Evolutionary conservation across 2,888 invertebrate species (phyloP).

Genomic region (Physocephala rufipes): DNA sequence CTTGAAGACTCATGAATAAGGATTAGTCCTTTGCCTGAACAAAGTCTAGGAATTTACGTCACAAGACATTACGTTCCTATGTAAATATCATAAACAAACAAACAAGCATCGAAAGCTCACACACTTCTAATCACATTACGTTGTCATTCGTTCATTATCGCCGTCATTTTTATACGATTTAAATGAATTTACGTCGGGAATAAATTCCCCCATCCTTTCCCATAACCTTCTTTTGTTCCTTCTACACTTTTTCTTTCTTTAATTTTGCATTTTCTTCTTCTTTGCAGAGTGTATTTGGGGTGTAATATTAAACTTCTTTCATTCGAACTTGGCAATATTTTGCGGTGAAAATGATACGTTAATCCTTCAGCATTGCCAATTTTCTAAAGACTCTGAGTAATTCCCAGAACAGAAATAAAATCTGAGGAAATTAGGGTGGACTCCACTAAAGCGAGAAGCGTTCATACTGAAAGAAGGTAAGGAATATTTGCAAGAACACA

Average conservation of each 20-base stretch:
- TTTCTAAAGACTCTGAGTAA: neutral
- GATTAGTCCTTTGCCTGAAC: no score
- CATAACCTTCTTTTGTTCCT: no score
- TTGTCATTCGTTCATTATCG: no score
- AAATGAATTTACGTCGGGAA: slow-evolving; percentile 19
- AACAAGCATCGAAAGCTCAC: neutral
- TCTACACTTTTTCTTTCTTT: no score
- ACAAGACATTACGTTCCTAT: no score
- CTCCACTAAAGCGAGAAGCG: neutral
- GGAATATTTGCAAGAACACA: neutral
- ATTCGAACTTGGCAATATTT: neutral
- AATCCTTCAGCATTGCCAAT: slow-evolving; percentile 5
- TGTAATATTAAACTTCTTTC: no score
- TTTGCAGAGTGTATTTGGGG: no score
- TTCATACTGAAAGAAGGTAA: neutral
- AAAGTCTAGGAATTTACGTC: no score
- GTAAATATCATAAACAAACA: no score
- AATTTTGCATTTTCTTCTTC: no score
- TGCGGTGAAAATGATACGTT: slow-evolving; percentile 8
- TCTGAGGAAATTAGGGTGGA: slow-evolving; percentile 40
- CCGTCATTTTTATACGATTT: slow-evolving; percentile 12
- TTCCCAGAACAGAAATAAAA: slow-evolving; percentile 40
- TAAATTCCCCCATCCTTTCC: no score
- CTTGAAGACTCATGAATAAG: no score
- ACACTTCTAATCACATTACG: neutral